Evolutionary conservation across 2,113 vertebrate species (phyloP), one percentile per base, ranked within the genome.

Genomic region (Thunnus thynnus): DNA sequence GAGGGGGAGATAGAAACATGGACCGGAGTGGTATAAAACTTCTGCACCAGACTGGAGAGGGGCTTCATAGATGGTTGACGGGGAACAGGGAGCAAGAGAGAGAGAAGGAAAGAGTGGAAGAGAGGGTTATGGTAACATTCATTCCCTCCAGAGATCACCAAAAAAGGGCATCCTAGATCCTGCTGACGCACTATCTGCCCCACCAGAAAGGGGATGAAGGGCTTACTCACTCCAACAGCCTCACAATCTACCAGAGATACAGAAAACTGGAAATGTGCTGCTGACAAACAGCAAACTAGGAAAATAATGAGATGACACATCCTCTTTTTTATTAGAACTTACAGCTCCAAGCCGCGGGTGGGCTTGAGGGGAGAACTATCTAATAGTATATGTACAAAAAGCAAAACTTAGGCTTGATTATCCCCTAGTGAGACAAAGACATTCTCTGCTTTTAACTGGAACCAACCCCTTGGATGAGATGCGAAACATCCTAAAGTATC

Each of bases 81-180:
- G 70, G 57, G 74, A 83, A 82, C 62, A 77, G 50, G 54, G 14
- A 62, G 62, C 61, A n/a, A 47, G 36, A 57, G 63, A 63, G 13
- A 62, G 27, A 20, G 22, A 65, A 78, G 64, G 65, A 76, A 63
- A 54, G 46, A 41, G 57, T 41, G 68, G 68, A 71, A 63, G 63
- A n/a, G 77, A 66, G 86, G 81, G 90, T 87, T 92, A 92, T 75
- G 65, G 88, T 88, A 86, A 90, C 86, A 87, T 88, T 86, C 82
- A 71, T 70, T 93, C 92, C 77, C 88, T 83, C 14, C 82, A 71
- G 50, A 85, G 85, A 95, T 90, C 88, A 88, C 93, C 93, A 93
- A 94, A 95, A 94, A 94, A 94, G 92, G 94, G 86, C 91, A 94
- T 93, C 88, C 73, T 60, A 76, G 86, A 93, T 92, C 60, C 82